phyloP scores from a whole-genome alignment of 2,888 invertebrate species.

The Phymatocera aterrima region DNA sequence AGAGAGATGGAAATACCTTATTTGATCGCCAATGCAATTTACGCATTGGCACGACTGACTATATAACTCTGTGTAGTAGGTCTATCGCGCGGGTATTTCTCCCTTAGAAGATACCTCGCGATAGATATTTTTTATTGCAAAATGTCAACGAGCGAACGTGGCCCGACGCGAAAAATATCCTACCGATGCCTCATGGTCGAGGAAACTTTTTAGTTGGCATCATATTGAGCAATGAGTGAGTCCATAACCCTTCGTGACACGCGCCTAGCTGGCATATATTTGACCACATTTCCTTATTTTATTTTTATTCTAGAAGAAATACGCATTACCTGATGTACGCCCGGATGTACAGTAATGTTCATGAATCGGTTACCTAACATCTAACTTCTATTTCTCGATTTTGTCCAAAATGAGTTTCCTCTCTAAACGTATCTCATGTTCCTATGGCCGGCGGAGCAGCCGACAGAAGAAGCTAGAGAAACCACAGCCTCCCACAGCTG shows the following conservation, averaged over 20 bases:
- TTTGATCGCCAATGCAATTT: no score
- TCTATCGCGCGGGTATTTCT: neutral
- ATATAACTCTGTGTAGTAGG: neutral
- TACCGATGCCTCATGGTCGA: slow-evolving; percentile 10
- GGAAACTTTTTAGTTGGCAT: slow-evolving; percentile 16
- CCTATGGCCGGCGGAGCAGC: no score
- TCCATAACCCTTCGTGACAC: slow-evolving; percentile 12
- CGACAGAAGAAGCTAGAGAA: no score
- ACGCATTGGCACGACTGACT: neutral
- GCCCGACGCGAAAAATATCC: neutral
- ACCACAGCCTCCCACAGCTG: no score
- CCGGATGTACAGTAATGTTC: no score
- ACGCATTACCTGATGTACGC: neutral
- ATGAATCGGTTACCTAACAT: no score
- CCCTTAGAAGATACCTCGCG: neutral
- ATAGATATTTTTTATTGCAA: slow-evolving; percentile 27
- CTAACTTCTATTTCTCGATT: neutral
- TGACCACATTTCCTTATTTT: neutral
- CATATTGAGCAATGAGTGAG: slow-evolving; percentile 1
- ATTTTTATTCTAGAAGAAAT: neutral
- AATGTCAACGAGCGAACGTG: neutral
- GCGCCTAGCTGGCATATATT: neutral
- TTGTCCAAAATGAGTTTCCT: no score
- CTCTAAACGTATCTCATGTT: no score
- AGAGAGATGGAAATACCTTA: neutral